phyloP scores from a whole-genome alignment of 1,140 invertebrate species.

The Pomacea maculata region DNA sequence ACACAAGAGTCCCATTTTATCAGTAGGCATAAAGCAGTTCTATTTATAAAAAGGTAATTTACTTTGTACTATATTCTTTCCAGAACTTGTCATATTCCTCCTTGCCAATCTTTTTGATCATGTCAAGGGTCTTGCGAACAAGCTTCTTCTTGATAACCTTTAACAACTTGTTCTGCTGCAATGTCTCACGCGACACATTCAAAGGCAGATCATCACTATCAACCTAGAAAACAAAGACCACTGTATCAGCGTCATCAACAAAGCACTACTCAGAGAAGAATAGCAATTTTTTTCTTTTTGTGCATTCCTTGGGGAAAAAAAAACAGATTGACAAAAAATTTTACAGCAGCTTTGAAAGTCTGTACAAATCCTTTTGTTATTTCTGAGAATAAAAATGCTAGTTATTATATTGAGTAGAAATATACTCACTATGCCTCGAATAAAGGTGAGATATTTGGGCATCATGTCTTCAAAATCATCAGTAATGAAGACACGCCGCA shows the following conservation, averaged over 20 bases:
- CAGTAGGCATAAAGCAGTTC: too few species aligned
- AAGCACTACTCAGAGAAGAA: too few species aligned
- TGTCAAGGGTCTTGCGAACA: constrained; percentile 95
- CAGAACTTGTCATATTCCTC: constrained; percentile 95
- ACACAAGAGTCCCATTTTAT: too few species aligned
- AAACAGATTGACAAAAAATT: too few species aligned
- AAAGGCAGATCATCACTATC: constrained; percentile 99
- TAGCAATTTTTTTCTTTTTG: too few species aligned
- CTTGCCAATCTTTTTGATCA: constrained; percentile 96
- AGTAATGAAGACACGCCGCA: constrained; percentile 97
- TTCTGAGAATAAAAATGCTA: too few species aligned
- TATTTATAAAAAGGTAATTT: constrained; percentile 55
- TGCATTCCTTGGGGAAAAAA: too few species aligned
- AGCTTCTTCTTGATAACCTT: constrained; percentile 99
- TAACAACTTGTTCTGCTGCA: constrained; percentile 97
- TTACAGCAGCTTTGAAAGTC: too few species aligned
- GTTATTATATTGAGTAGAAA: too few species aligned
- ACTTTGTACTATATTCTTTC: constrained; percentile 99
- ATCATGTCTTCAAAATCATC: constrained; percentile 99
- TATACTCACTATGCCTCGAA: constrained; percentile 83
- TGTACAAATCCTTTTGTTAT: too few species aligned
- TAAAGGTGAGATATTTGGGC: constrained; percentile 96
- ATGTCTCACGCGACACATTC: constrained; percentile 97
- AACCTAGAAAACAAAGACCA: constrained; percentile 64
- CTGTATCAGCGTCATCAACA: constrained; percentile 46